These are phyloP conservation scores for Baronia brevicornis DNA, from an alignment of 2,888 invertebrate genomes.

Conservation along the genomic window DNA sequence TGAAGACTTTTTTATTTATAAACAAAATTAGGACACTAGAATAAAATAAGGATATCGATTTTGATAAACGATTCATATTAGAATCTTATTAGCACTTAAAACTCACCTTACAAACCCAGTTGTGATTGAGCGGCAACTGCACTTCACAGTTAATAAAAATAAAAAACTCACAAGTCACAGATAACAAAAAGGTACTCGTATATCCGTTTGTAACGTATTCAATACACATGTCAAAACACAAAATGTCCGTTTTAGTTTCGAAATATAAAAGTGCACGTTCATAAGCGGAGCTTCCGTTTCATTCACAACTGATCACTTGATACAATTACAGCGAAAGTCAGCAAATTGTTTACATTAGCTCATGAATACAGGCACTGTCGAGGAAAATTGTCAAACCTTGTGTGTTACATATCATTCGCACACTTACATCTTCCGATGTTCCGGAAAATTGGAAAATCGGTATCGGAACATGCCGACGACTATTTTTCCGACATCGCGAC, in stretches of 20 bases:
- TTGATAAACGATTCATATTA: neutral
- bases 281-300: slow-evolving; percentile 5
- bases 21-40: too few relatives aligned
- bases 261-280: slow-evolving; percentile 11
- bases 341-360: slow-evolving; percentile 5
- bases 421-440: slow-evolving; percentile 16
- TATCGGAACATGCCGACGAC: slow-evolving; percentile 26
- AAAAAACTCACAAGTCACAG: slow-evolving; percentile 16
- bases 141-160: slow-evolving; percentile 24
- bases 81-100: slow-evolving; percentile 10
- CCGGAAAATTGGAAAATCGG: slow-evolving; percentile 18
- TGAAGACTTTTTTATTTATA: too few relatives aligned
- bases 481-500: slow-evolving; percentile 49
- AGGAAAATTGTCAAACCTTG: slow-evolving; percentile 7
- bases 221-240: slow-evolving; percentile 15
- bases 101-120: slow-evolving; percentile 22
- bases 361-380: slow-evolving; percentile 5
- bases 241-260: slow-evolving; percentile 1
- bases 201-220: slow-evolving; percentile 10
- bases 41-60: too few relatives aligned
- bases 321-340: slow-evolving; percentile 12
- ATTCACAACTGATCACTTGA: slow-evolving; percentile 10
- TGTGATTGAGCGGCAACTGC: slow-evolving; percentile 16
- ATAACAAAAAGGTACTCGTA: slow-evolving; percentile 9
- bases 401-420: slow-evolving; percentile 2